Evolutionary conservation across 2,113 vertebrate genomes (phyloP), one percentile per base, ranked within the genome.

Genomic region (Melanostigma gelatinosum): DNA sequence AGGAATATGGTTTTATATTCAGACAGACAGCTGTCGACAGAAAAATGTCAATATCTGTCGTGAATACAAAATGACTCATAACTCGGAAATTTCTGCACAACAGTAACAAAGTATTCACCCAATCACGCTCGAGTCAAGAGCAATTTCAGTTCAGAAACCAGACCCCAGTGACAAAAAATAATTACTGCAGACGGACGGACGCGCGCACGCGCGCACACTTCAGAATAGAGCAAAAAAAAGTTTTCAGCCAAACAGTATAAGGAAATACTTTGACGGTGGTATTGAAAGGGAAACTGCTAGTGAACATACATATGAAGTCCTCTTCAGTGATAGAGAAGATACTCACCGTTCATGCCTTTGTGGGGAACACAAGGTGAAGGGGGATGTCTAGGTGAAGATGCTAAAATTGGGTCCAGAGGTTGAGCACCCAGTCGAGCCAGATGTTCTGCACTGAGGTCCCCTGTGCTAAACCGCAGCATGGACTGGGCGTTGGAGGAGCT

Each of bases 341-440:
- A 91, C 94, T 94, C 79, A 97, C 97, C 97, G 5, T 95, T 96
- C 93, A 98, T 96, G 75, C 96, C 95, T 75, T 96, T 96, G 38
- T 66, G 38, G 0, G 90, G 90, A 48, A 81, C 22, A 71, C 83
- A 94, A 20, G 87, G 90, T 1, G 85, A 34, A 4, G 92, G 93
- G 2, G 93, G 83, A 0, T 81, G 90, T 9, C 70, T 93, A 0
- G 95, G 82, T 0, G 93, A 68, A 1, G 94, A 80, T 0, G 89
- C 86, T 84, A 98, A 90, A 46, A 97, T 79, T 0, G 93, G 93
- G 62, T 98, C 96, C 2, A 98, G 93, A 0, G 93, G 90, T 3
- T 92, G 93, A 16, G 95, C 94, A 8, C 89, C 90, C 0, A 95
- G 82, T 44, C 20, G n/a, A 0, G 94, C 88, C 74, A 94, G 11